Base-by-base conservation (phyloP, 2,888 invertebrate species). In the Drosophila meridionalis region DNA sequence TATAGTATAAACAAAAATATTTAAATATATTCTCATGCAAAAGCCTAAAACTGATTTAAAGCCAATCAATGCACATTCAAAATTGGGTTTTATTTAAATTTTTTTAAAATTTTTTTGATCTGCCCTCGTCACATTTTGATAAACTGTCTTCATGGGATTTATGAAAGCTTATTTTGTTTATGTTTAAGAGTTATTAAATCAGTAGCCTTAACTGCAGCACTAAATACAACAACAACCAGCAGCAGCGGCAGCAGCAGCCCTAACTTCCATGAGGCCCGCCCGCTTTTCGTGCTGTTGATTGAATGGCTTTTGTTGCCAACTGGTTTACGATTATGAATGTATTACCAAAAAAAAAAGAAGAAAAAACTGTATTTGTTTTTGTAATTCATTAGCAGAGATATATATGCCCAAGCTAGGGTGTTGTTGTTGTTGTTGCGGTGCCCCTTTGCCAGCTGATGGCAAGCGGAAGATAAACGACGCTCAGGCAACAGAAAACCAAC, bases 391-490 rank as follows among this genome's bases (percentile, higher is more conserved):
- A 71, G 63, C 64, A 5, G 26, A 45, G 56, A 58, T 53, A 53
- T 26, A 61, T 70, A 43, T 55, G 67, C 50, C 63, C 52, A 59
- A 62, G 56, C 48, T 32, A 64, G 47, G 56, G 28, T 26, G 45
- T 2, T 40, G 57, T 14, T 53, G n/a, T 48, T 60, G 61, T 30
- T 20, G 64, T 55, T 55, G 78, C 53, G 36, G 60, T 64, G 64
- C 70, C 73, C 60, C 77, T 70, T 53, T 71, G 52, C 12, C 59
- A 61, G 59, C 56, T 71, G 82, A 85, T 83, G 58, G 57, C 69
- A 64, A 62, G 73, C 76, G 76, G 48, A 65, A 83, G 84, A 85
- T 87, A 86, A 87, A 76, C 70, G 65, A 30, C 45, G 56, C 28
- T 9, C 48, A 52, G 50, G 43, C 55, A 42, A 14, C 42, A 40